These are phyloP conservation scores for Gasterosteus aculeatus DNA, from an alignment of 2,113 vertebrate species.

Conservation along the genomic window DNA sequence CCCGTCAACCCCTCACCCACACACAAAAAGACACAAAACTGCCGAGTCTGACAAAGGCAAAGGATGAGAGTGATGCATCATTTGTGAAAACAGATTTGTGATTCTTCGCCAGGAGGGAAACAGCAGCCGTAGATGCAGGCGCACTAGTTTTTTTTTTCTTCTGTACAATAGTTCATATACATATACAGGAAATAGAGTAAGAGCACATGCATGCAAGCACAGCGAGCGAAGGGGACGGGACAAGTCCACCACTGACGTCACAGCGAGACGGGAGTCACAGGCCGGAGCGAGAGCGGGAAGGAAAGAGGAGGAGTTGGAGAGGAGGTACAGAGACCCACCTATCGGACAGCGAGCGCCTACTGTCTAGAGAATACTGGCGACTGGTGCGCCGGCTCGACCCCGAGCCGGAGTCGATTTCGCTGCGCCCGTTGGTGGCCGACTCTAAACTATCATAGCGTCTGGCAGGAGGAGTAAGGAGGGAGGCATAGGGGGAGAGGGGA, in stretches of 20 bases:
- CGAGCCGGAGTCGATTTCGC: conserved; percentile 92
- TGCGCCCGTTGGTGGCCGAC: conserved; percentile 90
- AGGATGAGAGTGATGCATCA: conserved; percentile 30
- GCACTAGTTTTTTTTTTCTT: conserved; percentile 20
- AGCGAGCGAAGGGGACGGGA: conserved; percentile 83
- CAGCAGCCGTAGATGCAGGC: conserved; percentile 58
- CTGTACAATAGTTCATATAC: conserved; percentile 46
- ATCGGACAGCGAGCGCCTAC: conserved; percentile 91
- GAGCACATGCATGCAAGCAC: conserved; percentile 86
- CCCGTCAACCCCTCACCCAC: conserved; percentile 45
- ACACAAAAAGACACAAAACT: conserved; percentile 38
- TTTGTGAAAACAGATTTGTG: conserved; percentile 17
- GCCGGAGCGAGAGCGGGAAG: conserved; percentile 77
- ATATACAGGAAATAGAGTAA: conserved; percentile 66
- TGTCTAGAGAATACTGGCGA: conserved; percentile 92
- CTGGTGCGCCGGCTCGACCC: conserved; percentile 89
- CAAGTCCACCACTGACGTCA: conserved; percentile 86
- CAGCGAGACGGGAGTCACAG: conserved; percentile 84
- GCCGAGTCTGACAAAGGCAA: conserved; percentile 29
- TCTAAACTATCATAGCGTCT: conserved; percentile 94
- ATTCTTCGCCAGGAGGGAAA: conserved; percentile 49
- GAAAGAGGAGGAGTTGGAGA: conserved; percentile 59
- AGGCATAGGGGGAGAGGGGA: conserved; percentile 65
- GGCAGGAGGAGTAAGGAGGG: conserved; percentile 76
- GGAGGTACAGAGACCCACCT: conserved; percentile 88